Evolutionary conservation across 2,888 invertebrate species (phyloP), one percentile per base, ranked within the genome.

Genomic region (Scaptomyza parva): DNA sequence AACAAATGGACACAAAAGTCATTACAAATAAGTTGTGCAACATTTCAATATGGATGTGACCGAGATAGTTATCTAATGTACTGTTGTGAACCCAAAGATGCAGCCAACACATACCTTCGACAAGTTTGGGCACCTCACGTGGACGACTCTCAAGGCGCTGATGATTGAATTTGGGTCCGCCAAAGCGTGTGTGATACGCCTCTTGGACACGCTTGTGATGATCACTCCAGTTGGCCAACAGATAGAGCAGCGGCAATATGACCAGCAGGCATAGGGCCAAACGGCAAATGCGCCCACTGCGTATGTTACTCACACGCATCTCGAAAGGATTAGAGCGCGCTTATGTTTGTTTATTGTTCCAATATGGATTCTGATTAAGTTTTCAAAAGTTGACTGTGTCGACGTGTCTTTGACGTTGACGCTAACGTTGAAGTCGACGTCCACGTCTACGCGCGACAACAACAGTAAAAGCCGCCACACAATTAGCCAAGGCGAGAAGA

Each of bases 231-330:
- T 93, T 93, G 73, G 93, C 93, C 64, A 95, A 90, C 76, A 94
- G 92, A 90, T 94, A 95, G 55, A 95, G 89, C 59, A 95, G 88
- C 76, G 94, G 91, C 78, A 95, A 74, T 68, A 94, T 91, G 70
- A 95, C 91, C 72, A 92, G 90, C 77, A 93, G 92, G 53, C 92
- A 92, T 51, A 92, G 90, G 11, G 90, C 89, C 75, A 94, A 91
- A 72, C 94, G 93, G 75, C 93, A 91, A 63, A 94, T 93, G 70
- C 94, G 92, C 40, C 94, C 94, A 51, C 93, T 93, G 79, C 94
- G 92, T 51, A 94, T 90, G 78, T 94, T 94, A 76, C 94, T 93
- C 58, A 94, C 93, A 80, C 94, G 93, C 94, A 94, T 94, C 53
- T 58, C 14, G 8, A 8, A 6, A 11, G 14, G n/a, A 30, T 24